Conservation (phyloP, 2,888 invertebrate species). For the Galerucella calmariensis region DNA sequence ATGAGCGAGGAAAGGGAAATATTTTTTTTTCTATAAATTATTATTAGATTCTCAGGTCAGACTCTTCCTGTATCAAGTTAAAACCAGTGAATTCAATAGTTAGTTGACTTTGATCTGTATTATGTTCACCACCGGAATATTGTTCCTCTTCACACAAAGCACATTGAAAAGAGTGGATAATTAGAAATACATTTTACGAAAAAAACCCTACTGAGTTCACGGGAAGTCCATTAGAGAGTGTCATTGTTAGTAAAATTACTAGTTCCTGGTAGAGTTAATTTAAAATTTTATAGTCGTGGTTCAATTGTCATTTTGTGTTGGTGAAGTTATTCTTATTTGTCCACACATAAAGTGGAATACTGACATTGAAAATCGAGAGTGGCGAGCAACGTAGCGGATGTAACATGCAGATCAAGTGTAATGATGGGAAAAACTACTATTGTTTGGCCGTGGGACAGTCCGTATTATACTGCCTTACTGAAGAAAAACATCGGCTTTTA, state of each 20-base stretch:
- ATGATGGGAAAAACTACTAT: slow-evolving; percentile 65
- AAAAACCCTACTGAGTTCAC: slow-evolving; percentile 3
- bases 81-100: too few species aligned
- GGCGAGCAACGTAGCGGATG: slow-evolving; percentile 60
- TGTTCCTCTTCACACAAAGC: too few species aligned
- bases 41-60: too few species aligned
- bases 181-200: neutral
- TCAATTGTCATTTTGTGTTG: slow-evolving; percentile 46
- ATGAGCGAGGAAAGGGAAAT: too few species aligned
- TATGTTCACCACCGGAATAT: too few species aligned
- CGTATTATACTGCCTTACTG: slow-evolving; percentile 65
- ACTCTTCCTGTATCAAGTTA: too few species aligned
- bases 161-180: too few species aligned
- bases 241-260: slow-evolving; percentile 32
- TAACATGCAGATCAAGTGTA: slow-evolving; percentile 66
- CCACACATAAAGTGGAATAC: slow-evolving; percentile 40
- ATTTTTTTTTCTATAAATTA: too few species aligned
- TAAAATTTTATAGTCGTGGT: slow-evolving; percentile 47
- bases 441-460: slow-evolving; percentile 64
- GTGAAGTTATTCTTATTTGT: slow-evolving; percentile 54
- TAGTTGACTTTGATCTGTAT: too few species aligned
- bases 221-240: slow-evolving; percentile 30
- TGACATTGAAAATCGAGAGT: slow-evolving; percentile 66
- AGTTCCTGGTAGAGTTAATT: slow-evolving; percentile 45
- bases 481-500: slow-evolving; percentile 59